Percentiles rank a stretch among this genome's conserved stretches.
phyloP scores from a whole-genome alignment of 2,797 vertebrate genomes.

The Epinephelus coioides region DNA sequence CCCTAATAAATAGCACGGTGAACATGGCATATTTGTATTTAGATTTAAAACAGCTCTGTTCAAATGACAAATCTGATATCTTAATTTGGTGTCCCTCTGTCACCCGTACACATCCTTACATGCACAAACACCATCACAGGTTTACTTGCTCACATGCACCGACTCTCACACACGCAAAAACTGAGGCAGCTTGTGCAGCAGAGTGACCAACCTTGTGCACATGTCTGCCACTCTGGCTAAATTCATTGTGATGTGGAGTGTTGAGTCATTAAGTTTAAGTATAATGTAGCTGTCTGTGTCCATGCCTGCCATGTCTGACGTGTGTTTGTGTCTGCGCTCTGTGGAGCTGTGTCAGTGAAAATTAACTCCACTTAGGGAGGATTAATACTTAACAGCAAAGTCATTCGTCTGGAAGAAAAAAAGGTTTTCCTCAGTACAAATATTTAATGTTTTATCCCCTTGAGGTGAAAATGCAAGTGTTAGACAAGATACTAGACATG shows the following conservation, averaged over 20 bases:
- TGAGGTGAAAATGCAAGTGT: conserved; percentile 38
- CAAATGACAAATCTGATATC: background rate
- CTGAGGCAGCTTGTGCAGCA: conserved; percentile 35
- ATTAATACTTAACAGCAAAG: conserved; percentile 49
- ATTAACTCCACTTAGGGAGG: conserved; percentile 50
- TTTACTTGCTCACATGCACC: background rate
- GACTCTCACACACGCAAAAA: background rate
- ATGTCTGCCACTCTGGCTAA: conserved; percentile 50
- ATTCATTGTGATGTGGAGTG: conserved; percentile 66
- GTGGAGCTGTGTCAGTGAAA: conserved; percentile 67
- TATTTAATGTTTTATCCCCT: conserved; percentile 42
- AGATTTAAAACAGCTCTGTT: background rate
- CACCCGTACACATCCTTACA: background rate
- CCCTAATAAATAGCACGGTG: background rate
- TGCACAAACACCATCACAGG: background rate
- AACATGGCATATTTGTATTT: background rate
- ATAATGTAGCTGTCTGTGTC: conserved; percentile 39
- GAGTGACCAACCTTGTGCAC: conserved; percentile 44
- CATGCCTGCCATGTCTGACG: conserved; percentile 47
- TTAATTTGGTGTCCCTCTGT: background rate
- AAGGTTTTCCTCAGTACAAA: conserved; percentile 7
- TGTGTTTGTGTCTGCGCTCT: conserved; percentile 68
- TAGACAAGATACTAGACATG: conserved; percentile 23
- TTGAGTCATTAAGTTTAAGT: conserved; percentile 75
- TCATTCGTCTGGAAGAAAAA: conserved; percentile 15